Conservation (phyloP, 2,888 invertebrate genomes). For the Clusia tigrina region DNA sequence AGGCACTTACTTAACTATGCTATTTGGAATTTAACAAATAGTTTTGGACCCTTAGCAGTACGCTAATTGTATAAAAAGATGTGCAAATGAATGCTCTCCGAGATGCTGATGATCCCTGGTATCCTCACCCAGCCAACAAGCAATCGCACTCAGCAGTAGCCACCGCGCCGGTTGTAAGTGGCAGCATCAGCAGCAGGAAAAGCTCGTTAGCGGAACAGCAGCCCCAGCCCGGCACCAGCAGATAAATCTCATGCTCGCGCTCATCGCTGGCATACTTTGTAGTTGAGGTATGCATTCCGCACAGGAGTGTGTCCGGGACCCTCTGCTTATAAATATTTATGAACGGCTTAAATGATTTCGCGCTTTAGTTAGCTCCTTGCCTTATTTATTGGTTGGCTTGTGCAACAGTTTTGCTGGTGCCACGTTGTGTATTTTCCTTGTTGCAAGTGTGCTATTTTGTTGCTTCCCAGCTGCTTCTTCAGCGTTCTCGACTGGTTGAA, state of each 20-base stretch:
- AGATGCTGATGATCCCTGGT: neutral
- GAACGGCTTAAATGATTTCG: constrained; percentile 12
- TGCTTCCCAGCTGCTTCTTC: too few species aligned
- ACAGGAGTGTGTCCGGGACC: neutral
- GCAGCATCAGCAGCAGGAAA: constrained; percentile 30
- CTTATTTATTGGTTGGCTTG: neutral
- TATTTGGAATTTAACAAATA: neutral
- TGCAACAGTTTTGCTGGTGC: neutral
- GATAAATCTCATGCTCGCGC: too few species aligned
- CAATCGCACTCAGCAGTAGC: constrained; percentile 15
- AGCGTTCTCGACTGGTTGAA: too few species aligned
- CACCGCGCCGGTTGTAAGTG: constrained; percentile 9
- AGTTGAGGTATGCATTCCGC: neutral
- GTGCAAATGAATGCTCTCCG: constrained; percentile 21
- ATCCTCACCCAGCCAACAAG: constrained; percentile 9
- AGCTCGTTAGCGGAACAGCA: neutral
- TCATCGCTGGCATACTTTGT: neutral
- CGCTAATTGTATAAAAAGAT: constrained; percentile 9
- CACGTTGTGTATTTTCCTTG: constrained; percentile 9
- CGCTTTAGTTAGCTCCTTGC: neutral
- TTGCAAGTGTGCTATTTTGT: neutral
- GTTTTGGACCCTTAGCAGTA: neutral
- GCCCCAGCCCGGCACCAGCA: too few species aligned
- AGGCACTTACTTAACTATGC: neutral
- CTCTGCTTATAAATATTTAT: constrained; percentile 29